phyloP scores from a whole-genome alignment of 2,797 vertebrate genomes.

The Heteromormyrus szaboi region DNA sequence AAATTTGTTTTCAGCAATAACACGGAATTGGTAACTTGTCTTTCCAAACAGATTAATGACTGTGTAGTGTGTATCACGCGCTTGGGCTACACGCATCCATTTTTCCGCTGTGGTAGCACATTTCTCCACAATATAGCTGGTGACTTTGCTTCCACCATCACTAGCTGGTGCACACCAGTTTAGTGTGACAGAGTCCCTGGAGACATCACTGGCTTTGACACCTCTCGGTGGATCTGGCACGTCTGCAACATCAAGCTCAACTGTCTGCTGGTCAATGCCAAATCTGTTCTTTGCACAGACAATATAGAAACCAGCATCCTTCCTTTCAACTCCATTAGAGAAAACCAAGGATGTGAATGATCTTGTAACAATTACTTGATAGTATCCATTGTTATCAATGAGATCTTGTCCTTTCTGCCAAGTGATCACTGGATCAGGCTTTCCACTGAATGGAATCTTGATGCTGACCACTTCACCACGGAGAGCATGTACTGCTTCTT shows the following conservation, averaged over 20 bases:
- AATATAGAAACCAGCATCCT: slow-evolving; percentile 97
- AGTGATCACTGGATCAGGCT: slow-evolving; percentile 95
- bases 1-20: slow-evolving; percentile 97
- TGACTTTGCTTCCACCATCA: slow-evolving; percentile 90
- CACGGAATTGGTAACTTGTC: slow-evolving; percentile 94
- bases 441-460: slow-evolving; percentile 96
- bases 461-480: slow-evolving; percentile 94
- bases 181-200: slow-evolving; percentile 87
- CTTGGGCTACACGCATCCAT: slow-evolving; percentile 93
- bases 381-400: slow-evolving; percentile 94
- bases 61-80: slow-evolving; percentile 88
- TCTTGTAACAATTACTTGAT: slow-evolving; percentile 97
- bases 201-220: slow-evolving; percentile 84
- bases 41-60: slow-evolving; percentile 91
- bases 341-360: slow-evolving; percentile 97
- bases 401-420: slow-evolving; percentile 99
- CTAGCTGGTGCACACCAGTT: slow-evolving; percentile 90
- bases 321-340: slow-evolving; percentile 90
- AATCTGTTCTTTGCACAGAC: slow-evolving; percentile 99
- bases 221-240: slow-evolving; percentile 94
- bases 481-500: slow-evolving; percentile 93
- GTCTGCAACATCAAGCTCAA: slow-evolving; percentile 95
- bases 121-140: slow-evolving; percentile 91
- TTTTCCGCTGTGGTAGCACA: slow-evolving; percentile 93
- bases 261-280: slow-evolving; percentile 97